Base-by-base conservation (phyloP, 2,888 invertebrate genomes). In the Dolichopus griseipennis region DNA sequence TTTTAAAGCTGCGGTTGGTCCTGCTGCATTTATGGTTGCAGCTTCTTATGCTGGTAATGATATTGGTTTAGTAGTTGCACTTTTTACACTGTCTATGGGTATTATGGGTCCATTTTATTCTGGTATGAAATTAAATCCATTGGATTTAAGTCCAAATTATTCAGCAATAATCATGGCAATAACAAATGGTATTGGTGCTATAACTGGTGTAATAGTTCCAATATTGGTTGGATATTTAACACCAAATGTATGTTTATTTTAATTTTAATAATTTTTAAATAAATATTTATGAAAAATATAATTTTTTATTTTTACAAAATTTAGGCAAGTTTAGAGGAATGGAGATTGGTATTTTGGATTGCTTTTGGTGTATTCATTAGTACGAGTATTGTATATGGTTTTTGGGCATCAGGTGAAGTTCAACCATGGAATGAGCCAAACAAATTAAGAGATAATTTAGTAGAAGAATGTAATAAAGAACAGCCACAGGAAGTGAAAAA, bases 271-370 rank as follows among this genome's bases (percentile, higher is more conserved):
- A n/a, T n/a, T n/a, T n/a, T 21, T 66, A 27, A 66, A 72, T 69
- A 20, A 33, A 43, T n/a, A n/a, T 41, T 21, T 33, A 27, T 67
- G 18, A n/a, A 18, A 5, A 63, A n/a, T 61, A 37, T 61, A 61
- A 61, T 41, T 63, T 5, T 22, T 65, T 65, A 22, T 10, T 21
- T 65, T 64, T 27, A 68, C 37, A 64, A 43, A 65, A 61, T 34
- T 62, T 66, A 87, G 88, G 85, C 87, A 65, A 84, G 85, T 0
- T 74, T 89, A 9, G 78, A 79, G 22, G 86, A 92, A 82, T 93
- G 93, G 93, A 84, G 89, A 27, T 75, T 85, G 0, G 92, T 93
- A 0, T 93, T 93, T 78, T 92, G 92, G 90, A 88, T 93, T 52
- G 87, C 91, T 63, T 84, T 91, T 9, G 87, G 76, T 0, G 85